A percentile compares a stretch with the other conserved stretches of the same genome.
phyloP scores from a whole-genome alignment of 2,888 invertebrate genomes.

The Polydrusus pterygomalis region DNA sequence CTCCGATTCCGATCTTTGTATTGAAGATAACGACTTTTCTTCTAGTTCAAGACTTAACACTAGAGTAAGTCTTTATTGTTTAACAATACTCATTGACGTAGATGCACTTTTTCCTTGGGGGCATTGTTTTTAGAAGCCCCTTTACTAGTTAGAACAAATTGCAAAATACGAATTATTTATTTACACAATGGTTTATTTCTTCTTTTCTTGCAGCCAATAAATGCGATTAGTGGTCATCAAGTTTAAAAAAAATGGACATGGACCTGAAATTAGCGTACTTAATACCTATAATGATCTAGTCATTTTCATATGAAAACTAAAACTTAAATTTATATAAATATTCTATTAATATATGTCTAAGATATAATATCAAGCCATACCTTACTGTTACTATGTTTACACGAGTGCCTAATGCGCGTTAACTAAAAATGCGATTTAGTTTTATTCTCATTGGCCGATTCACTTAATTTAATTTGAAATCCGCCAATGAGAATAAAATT shows the following conservation, averaged over 20 bases:
- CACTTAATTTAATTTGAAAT: too few relatives aligned
- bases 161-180: constrained; percentile 10
- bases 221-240: constrained; percentile 64
- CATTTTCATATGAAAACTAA: too few relatives aligned
- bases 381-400: too few relatives aligned
- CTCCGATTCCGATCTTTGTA: constrained; percentile 93
- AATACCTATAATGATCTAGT: too few relatives aligned
- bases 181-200: too few relatives aligned
- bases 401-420: too few relatives aligned
- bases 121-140: too few relatives aligned
- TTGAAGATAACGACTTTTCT: constrained; percentile 79
- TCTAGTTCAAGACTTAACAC: constrained; percentile 64
- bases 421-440: too few relatives aligned
- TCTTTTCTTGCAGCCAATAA: constrained; percentile 62
- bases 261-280: background rate
- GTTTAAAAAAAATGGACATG: constrained; percentile 52
- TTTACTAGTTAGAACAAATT: too few relatives aligned
- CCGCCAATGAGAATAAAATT: too few relatives aligned
- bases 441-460: too few relatives aligned
- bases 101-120: background rate
- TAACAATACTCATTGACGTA: background rate
- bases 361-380: background rate
- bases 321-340: too few relatives aligned
- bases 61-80: constrained; percentile 65
- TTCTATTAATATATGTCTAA: background rate